Conservation (phyloP, 2,797 vertebrate species). For the Loriculus beryllinus region DNA sequence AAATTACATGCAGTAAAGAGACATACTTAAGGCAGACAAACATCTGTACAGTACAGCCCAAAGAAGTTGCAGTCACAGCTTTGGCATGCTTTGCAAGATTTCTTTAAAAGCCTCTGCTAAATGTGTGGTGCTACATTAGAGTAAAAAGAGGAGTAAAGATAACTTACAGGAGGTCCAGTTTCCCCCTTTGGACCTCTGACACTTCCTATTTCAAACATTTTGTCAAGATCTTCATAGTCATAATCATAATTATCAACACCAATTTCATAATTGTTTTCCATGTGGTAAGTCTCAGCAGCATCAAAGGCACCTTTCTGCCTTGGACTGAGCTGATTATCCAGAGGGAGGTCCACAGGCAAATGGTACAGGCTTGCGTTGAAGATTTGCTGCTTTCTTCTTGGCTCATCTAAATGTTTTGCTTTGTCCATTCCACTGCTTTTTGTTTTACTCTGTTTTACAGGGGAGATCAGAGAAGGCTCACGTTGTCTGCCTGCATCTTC, state of each 20-base stretch:
- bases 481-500: constrained; percentile 57
- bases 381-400: constrained; percentile 70
- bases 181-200: constrained; percentile 92
- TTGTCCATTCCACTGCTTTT: constrained; percentile 70
- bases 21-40: not conserved
- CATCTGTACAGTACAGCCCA: not conserved
- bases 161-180: constrained; percentile 91
- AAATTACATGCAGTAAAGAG: not conserved
- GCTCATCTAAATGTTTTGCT: constrained; percentile 49
- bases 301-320: constrained; percentile 72
- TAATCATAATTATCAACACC: constrained; percentile 85
- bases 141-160: constrained; percentile 35
- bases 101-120: constrained; percentile 25
- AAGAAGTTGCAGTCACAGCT: not conserved
- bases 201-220: constrained; percentile 84
- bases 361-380: constrained; percentile 80
- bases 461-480: constrained; percentile 44
- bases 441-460: constrained; percentile 62
- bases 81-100: not conserved
- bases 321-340: constrained; percentile 73
- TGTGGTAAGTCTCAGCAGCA: constrained; percentile 51
- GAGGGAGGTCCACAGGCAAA: constrained; percentile 36
- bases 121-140: not conserved
- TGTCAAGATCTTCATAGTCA: constrained; percentile 86
- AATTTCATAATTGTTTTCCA: constrained; percentile 78